phyloP scores from a whole-genome alignment of 2,888 invertebrate genomes.

The Rhodophaea formosa region DNA sequence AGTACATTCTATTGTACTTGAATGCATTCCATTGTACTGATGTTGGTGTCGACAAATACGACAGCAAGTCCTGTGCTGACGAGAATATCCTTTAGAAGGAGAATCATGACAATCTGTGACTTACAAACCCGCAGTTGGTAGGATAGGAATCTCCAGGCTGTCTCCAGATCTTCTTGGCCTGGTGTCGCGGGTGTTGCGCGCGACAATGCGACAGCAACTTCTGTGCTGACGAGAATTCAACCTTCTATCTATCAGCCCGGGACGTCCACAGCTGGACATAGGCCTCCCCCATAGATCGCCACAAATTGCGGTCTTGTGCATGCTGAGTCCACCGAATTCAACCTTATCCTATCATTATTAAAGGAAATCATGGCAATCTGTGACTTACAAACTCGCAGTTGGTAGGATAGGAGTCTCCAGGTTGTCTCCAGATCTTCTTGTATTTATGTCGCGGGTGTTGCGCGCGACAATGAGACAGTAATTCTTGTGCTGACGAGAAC shows the following conservation, averaged over 20 bases:
- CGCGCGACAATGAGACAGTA: neutral
- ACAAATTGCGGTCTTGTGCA: too few relatives aligned
- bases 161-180: constrained; percentile 19
- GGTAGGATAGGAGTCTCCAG: constrained; percentile 18
- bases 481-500: neutral
- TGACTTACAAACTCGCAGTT: constrained; percentile 13
- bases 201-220: neutral
- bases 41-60: too few relatives aligned
- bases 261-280: too few relatives aligned
- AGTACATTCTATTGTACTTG: too few relatives aligned
- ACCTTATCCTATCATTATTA: too few relatives aligned
- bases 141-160: constrained; percentile 20
- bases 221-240: neutral
- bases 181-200: neutral
- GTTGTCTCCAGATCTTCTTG: constrained; percentile 20
- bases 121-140: constrained; percentile 10
- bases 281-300: too few relatives aligned
- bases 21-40: too few relatives aligned
- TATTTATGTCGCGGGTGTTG: constrained; percentile 6
- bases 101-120: neutral
- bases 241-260: too few relatives aligned
- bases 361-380: too few relatives aligned
- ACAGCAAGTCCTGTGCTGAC: too few relatives aligned
- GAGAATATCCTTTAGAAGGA: too few relatives aligned
- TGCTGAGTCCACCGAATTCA: too few relatives aligned